Percentiles rank a stretch among this genome's conserved stretches.
phyloP scores from a whole-genome alignment of 2,797 vertebrate genomes.

The Brotogeris chrysoptera region DNA sequence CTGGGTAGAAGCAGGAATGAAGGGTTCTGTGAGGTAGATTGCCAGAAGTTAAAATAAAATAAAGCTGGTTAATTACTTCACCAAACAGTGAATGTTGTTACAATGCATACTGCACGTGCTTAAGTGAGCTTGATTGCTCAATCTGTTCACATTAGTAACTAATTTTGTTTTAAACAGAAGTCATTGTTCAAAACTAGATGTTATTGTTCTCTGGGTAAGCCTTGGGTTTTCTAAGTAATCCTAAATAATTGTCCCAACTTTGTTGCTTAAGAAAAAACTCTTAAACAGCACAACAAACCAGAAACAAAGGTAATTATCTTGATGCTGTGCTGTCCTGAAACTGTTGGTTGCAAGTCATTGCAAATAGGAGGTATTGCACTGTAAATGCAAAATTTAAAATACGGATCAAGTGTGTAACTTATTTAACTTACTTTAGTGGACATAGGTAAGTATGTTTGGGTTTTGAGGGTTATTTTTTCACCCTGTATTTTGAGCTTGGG shows the following conservation, averaged over 20 bases:
- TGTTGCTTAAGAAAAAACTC: not conserved
- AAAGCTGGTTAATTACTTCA: not conserved
- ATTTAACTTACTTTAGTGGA: not conserved
- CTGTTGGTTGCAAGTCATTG: not conserved
- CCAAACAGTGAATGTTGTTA: not conserved
- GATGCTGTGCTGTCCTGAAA: not conserved
- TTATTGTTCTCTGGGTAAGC: not conserved
- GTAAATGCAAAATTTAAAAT: not conserved
- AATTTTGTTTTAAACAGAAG: not conserved
- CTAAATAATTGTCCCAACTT: not conserved
- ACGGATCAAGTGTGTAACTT: not conserved
- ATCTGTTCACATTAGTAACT: conserved; percentile 3
- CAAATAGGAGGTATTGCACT: not conserved
- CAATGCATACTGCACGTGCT: not conserved
- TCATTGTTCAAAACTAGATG: not conserved
- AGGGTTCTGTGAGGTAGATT: not conserved
- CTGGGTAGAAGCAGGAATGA: not conserved
- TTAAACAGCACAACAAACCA: not conserved
- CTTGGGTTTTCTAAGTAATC: not conserved
- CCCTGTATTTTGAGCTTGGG: not conserved
- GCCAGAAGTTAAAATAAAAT: not conserved
- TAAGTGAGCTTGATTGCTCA: conserved; percentile 24
- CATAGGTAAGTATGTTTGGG: rapidly evolving
- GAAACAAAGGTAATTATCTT: not conserved
- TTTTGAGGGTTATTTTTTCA: rapidly evolving